Conservation (phyloP, 2,797 vertebrate genomes). For the Diplodus puntazzo region DNA sequence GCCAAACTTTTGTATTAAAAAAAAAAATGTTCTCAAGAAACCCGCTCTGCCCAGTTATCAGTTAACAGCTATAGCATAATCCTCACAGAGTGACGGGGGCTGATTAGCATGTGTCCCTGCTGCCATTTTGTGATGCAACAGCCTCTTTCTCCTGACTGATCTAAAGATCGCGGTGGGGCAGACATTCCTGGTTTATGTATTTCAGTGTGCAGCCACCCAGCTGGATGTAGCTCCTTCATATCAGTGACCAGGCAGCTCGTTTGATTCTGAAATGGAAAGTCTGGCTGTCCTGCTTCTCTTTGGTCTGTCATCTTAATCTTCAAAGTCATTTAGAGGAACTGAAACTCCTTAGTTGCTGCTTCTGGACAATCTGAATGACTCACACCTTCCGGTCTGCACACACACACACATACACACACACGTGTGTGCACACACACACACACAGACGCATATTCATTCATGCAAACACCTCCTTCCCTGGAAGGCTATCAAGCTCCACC, state of each 20-base stretch:
- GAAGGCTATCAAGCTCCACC: slow-evolving; percentile 22
- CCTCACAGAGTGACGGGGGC: background rate
- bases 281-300: slow-evolving; percentile 54
- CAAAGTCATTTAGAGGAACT: slow-evolving; percentile 66
- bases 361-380: slow-evolving; percentile 39
- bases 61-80: too few relatives aligned
- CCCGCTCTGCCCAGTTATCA: background rate
- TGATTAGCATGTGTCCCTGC: background rate
- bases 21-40: too few relatives aligned
- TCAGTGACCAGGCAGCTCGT: slow-evolving; percentile 42
- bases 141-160: background rate
- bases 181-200: slow-evolving; percentile 46
- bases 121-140: background rate
- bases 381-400: slow-evolving; percentile 4
- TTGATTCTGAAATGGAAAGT: slow-evolving; percentile 73
- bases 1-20: too few relatives aligned
- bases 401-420: background rate
- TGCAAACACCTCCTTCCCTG: background rate
- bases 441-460: too few relatives aligned
- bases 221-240: slow-evolving; percentile 32
- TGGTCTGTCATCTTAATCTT: slow-evolving; percentile 78
- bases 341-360: slow-evolving; percentile 58
- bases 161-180: background rate
- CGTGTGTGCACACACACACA: background rate
- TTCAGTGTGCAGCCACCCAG: slow-evolving; percentile 43